Evolutionary conservation across 2,113 vertebrate genomes (phyloP).

Genomic region (Leiothrix lutea): DNA sequence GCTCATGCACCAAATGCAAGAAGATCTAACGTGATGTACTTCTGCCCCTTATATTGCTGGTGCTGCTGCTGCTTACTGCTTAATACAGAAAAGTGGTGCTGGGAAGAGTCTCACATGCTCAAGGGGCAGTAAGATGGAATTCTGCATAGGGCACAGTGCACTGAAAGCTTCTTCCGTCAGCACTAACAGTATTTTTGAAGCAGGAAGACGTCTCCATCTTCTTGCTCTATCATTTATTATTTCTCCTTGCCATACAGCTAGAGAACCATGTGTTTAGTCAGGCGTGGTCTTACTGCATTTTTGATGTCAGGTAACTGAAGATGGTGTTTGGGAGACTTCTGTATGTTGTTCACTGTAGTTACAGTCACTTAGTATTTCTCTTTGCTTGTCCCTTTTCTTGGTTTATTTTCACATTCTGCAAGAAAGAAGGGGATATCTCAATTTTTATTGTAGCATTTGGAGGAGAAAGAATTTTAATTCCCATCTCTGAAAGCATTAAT

Average conservation of each 20-base stretch:
- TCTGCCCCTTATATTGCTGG: background rate
- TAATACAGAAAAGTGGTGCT: background rate
- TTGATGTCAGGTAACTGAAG: background rate
- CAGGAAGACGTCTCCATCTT: background rate
- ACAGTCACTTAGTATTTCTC: background rate
- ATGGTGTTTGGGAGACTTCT: background rate
- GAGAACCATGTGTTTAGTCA: background rate
- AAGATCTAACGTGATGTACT: background rate
- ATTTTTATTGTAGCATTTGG: background rate
- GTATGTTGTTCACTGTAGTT: background rate
- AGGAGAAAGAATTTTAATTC: background rate
- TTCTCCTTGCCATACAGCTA: background rate
- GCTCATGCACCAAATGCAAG: background rate
- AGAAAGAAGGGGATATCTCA: background rate
- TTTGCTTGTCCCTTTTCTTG: background rate
- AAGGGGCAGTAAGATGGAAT: background rate
- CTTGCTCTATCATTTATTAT: background rate
- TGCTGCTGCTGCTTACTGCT: background rate
- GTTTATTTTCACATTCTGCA: background rate
- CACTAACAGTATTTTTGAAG: background rate
- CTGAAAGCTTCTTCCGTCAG: background rate
- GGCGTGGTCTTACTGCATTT: background rate
- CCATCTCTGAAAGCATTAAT: background rate
- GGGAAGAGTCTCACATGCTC: background rate
- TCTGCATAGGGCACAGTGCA: fast-evolving